Base-by-base conservation (phyloP, 2,888 invertebrate species). In the Nineta flava region DNA sequence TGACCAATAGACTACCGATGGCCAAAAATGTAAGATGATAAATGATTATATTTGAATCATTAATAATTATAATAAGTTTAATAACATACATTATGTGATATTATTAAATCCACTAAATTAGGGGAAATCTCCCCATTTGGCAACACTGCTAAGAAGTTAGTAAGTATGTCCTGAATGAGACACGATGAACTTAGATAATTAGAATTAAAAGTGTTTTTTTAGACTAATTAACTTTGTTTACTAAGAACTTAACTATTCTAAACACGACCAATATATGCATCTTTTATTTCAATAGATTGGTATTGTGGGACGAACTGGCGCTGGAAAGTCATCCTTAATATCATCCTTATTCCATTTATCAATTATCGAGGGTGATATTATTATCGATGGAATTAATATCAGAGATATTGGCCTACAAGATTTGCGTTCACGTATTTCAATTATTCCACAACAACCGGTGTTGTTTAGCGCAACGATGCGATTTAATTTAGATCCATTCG, bases 231-330 rank as follows among this genome's bases (percentile, higher is more conserved):
- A n/a, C n/a, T n/a, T n/a, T n/a, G n/a, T n/a, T n/a, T n/a, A n/a
- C n/a, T n/a, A n/a, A n/a, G n/a, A n/a, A n/a, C n/a, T n/a, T n/a
- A n/a, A n/a, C n/a, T n/a, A n/a, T n/a, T n/a, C n/a, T n/a, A n/a
- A n/a, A n/a, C n/a, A n/a, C n/a, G n/a, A n/a, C n/a, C n/a, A n/a
- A n/a, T n/a, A n/a, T 32, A 9, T 7, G 7, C 32, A 10, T 32
- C 10, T 32, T 32, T 32, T 47, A 47, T 47, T 51, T 51, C 51
- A 70, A 68, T 64, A 87, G 81, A 76, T 87, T 50, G 87, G 87
- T 10, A 82, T 87, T 55, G 85, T 87, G 3, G 88, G 88, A 2
- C 72, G 88, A 49, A 90, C 90, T 0, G 90, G 90, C 1, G 88
- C 88, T 1, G 90, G 88, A 1, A 87, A 87, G 64, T 84, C 83